Conservation (phyloP, 2,888 invertebrate genomes). For the Melolontha melolontha region DNA sequence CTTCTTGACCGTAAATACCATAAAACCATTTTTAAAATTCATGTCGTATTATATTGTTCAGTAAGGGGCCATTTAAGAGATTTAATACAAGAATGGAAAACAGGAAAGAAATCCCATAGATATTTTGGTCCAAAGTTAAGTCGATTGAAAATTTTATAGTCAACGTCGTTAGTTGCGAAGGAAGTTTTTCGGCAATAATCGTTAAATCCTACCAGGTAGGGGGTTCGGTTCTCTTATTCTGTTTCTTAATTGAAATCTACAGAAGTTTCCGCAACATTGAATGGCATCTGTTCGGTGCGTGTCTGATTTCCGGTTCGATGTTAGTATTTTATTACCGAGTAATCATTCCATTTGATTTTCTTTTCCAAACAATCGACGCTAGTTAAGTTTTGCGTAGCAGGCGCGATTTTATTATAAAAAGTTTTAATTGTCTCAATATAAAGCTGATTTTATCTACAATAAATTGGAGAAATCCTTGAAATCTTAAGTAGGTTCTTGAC, state of each 20-base stretch:
- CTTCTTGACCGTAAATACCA: not conserved
- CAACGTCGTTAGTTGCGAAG: slow-evolving; percentile 51
- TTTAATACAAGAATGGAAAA: slow-evolving; percentile 27
- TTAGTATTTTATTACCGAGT: slow-evolving; percentile 34
- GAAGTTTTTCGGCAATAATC: slow-evolving; percentile 57
- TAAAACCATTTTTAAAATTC: not conserved
- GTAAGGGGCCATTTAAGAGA: slow-evolving; percentile 26
- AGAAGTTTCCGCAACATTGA: slow-evolving; percentile 58
- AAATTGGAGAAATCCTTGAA: not conserved
- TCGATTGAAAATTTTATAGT: slow-evolving; percentile 57
- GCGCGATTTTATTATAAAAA: slow-evolving; percentile 22
- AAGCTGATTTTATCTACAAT: not conserved
- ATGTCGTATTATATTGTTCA: not conserved
- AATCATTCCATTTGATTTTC: slow-evolving; percentile 34
- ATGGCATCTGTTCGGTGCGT: slow-evolving; percentile 50
- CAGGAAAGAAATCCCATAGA: slow-evolving; percentile 13
- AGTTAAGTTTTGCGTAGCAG: slow-evolving; percentile 9
- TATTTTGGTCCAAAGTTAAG: slow-evolving; percentile 37
- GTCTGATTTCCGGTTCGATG: slow-evolving; percentile 52
- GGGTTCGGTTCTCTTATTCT: slow-evolving; percentile 51
- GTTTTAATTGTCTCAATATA: slow-evolving; percentile 23
- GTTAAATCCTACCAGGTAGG: slow-evolving; percentile 58
- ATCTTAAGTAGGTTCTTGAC: not conserved
- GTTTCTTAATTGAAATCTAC: slow-evolving; percentile 59
- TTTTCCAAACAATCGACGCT: slow-evolving; percentile 17